Conservation (phyloP, 2,888 invertebrate genomes). For the Melitaea athalia region DNA sequence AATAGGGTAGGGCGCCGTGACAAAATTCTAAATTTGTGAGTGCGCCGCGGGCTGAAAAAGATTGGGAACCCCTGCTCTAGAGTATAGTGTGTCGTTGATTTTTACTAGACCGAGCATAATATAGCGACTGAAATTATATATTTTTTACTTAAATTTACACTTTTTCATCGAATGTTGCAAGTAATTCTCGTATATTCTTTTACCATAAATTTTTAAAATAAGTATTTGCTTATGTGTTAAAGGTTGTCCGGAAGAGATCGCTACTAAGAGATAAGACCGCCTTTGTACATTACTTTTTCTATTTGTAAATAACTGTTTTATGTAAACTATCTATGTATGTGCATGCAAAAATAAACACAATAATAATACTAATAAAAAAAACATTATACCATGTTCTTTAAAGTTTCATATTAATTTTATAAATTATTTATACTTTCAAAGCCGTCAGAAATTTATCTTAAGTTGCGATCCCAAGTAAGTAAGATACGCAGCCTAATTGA, state of each 20-base stretch:
- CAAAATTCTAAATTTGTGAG: too few relatives aligned
- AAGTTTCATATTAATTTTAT: too few relatives aligned
- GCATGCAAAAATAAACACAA: background rate
- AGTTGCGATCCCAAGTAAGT: conserved; percentile 1
- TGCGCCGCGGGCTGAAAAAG: too few relatives aligned
- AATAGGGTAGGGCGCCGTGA: too few relatives aligned
- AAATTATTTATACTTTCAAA: too few relatives aligned
- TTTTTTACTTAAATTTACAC: conserved; percentile 18
- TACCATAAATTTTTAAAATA: background rate
- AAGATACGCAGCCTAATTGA: conserved; percentile 11
- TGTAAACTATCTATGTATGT: too few relatives aligned
- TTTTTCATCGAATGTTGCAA: conserved; percentile 1
- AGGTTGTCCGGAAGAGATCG: too few relatives aligned
- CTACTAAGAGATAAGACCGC: too few relatives aligned
- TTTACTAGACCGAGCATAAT: conserved; percentile 22
- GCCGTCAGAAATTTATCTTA: background rate
- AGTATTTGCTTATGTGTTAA: background rate
- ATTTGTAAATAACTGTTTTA: too few relatives aligned
- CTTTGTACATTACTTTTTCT: too few relatives aligned
- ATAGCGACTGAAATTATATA: conserved; percentile 20
- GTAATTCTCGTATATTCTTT: background rate
- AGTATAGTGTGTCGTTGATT: conserved; percentile 12
- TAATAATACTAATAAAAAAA: background rate
- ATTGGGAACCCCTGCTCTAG: too few relatives aligned
- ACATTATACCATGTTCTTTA: background rate